Evolutionary conservation across 2,888 invertebrate species (phyloP).

Genomic region (Coelopa pilipes): DNA sequence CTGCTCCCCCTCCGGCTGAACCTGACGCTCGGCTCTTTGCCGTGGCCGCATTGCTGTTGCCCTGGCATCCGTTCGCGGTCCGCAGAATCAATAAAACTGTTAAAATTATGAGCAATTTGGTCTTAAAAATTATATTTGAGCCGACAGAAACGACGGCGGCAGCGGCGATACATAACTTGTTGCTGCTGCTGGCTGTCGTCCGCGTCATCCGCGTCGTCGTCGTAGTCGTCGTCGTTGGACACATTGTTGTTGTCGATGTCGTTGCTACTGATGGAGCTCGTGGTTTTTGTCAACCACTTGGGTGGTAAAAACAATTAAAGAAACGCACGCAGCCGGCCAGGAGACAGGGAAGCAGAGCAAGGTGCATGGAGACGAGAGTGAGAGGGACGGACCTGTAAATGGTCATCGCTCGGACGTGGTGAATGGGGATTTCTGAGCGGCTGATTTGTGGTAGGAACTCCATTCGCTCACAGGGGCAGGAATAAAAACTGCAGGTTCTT

Average conservation of each 20-base stretch:
- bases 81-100: constrained; percentile 41
- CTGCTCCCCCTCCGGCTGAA: no score
- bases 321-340: constrained; percentile 17
- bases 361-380: no score
- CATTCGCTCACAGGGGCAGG: no score
- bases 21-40: no score
- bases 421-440: no score
- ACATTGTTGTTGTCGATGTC: constrained; percentile 24
- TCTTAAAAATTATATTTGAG: constrained; percentile 31
- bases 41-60: constrained; percentile 1
- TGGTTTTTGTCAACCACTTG: constrained; percentile 35
- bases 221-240: background rate
- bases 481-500: no score
- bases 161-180: background rate
- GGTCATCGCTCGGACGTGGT: no score
- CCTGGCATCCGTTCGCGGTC: constrained; percentile 24
- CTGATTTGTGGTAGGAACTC: no score
- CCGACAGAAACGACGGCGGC: constrained; percentile 1
- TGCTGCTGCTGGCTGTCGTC: no score
- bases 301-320: constrained; percentile 42
- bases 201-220: no score
- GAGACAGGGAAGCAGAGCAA: background rate
- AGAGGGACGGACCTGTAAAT: no score
- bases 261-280: constrained; percentile 1
- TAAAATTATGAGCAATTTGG: constrained; percentile 42